A percentile compares a stretch with the other conserved stretches of the same genome.
Evolutionary conservation across 1,140 invertebrate species (phyloP).

Genomic region (Elymnias hypermnestra): DNA sequence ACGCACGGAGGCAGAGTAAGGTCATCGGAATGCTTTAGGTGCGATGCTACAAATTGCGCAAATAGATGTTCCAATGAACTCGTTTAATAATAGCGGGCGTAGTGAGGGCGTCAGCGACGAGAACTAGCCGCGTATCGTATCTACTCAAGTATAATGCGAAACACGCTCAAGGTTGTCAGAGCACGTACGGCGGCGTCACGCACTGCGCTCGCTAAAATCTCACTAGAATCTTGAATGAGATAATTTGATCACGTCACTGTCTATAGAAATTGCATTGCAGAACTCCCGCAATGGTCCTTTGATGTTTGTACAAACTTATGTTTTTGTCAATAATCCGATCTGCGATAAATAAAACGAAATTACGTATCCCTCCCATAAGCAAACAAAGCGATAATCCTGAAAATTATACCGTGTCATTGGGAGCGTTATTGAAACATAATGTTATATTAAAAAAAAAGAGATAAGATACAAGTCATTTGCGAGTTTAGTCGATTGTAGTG

Average conservation of each 20-base stretch:
- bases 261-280: conserved; percentile 1
- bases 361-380: no score
- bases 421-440: no score
- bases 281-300: not conserved
- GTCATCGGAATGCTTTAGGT: conserved; percentile 63
- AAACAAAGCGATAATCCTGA: no score
- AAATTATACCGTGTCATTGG: no score
- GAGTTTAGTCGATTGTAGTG: no score
- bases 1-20: conserved; percentile 47
- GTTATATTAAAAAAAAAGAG: no score
- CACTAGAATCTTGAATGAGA: conserved; percentile 39
- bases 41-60: conserved; percentile 70
- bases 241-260: conserved; percentile 29
- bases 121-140: conserved; percentile 18
- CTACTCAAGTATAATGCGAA: conserved; percentile 35
- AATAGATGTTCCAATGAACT: conserved; percentile 76
- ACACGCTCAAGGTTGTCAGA: conserved; percentile 53
- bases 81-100: conserved; percentile 73
- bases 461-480: not conserved
- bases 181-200: conserved; percentile 39
- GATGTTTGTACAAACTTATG: not conserved
- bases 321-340: not conserved
- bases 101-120: conserved; percentile 53
- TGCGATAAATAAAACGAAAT: not conserved
- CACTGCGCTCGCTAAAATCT: conserved; percentile 34